Evolutionary conservation across 2,888 invertebrate species (phyloP).

Genomic region (Limnephilus marmoratus): DNA sequence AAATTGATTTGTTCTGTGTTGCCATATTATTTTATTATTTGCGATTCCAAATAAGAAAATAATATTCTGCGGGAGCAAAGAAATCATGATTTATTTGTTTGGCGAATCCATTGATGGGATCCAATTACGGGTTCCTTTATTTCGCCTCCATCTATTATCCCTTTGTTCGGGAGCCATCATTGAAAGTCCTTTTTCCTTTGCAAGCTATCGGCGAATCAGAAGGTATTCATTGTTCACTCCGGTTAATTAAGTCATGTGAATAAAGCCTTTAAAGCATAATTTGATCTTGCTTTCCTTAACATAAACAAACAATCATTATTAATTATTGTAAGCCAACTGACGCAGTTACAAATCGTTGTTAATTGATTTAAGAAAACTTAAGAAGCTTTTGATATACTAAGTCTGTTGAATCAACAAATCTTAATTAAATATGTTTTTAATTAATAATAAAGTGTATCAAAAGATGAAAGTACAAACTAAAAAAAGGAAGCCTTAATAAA

Average conservation of each 20-base stretch:
- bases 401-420: neutral
- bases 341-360: neutral
- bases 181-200: conserved; percentile 28
- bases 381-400: neutral
- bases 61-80: neutral
- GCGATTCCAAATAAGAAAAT: neutral
- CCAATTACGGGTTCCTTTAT: conserved; percentile 35
- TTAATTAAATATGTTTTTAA: neutral
- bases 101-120: conserved; percentile 38
- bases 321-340: neutral
- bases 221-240: conserved; percentile 34
- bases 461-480: neutral
- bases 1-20: neutral
- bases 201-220: conserved; percentile 38
- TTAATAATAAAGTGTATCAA: neutral
- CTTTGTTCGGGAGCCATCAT: conserved; percentile 16
- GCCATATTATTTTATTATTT: neutral
- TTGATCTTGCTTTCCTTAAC: conserved; percentile 5
- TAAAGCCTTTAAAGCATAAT: conserved; percentile 22
- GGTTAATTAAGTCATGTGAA: conserved; percentile 37
- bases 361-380: neutral
- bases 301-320: conserved; percentile 23
- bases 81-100: conserved; percentile 39
- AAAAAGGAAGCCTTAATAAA: neutral
- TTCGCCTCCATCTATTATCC: conserved; percentile 29